Evolutionary conservation across 2,113 vertebrate species (phyloP), one percentile per base, ranked within the genome.

Genomic region (Myotis yumanensis): DNA sequence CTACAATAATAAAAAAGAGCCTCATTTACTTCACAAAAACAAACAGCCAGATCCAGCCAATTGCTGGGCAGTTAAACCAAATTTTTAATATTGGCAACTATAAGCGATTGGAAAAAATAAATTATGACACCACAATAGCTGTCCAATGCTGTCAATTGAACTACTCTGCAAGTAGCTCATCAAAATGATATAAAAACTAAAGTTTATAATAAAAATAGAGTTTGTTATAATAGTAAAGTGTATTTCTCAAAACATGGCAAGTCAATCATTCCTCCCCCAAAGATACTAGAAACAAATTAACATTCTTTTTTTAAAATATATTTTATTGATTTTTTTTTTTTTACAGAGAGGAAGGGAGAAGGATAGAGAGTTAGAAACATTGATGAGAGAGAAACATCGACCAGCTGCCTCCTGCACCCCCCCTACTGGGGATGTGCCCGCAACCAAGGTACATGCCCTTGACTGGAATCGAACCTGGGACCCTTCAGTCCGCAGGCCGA

Each of bases 21-120:
- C 20, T 90, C 79, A 16, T 81, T 96, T 93, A 71, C 10, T 51
- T 16, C 40, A 89, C 59, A 94, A 52, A 91, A 93, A 82, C 40
- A 95, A 95, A 86, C 37, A 93, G 57, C 18, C 77, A 66, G 54
- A 96, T 68, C 94, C 59, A 81, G 40, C 32, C 59, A 88, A 88
- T 95, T 75, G 15, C 82, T 94, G 22, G 35, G 68, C 20, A 96
- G 9, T 35, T 77, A 92, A 22, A 68, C 68, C 15, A 64, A 91
- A 62, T 2, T 52, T 93, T 83, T 89, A 96, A 88, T 96, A 54
- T 15, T 82, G 20, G 62, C 93, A 35, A 87, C 22, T 7, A 54
- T n/a, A 54, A 82, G 46, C 3, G 7, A 4, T 37, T 59, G 0
- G 22, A 62, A 37, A 48, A 96, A 91, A 91, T 40, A 5, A 91